Conservation (phyloP, 2,113 vertebrate genomes). For the Falcunculus frontatus region DNA sequence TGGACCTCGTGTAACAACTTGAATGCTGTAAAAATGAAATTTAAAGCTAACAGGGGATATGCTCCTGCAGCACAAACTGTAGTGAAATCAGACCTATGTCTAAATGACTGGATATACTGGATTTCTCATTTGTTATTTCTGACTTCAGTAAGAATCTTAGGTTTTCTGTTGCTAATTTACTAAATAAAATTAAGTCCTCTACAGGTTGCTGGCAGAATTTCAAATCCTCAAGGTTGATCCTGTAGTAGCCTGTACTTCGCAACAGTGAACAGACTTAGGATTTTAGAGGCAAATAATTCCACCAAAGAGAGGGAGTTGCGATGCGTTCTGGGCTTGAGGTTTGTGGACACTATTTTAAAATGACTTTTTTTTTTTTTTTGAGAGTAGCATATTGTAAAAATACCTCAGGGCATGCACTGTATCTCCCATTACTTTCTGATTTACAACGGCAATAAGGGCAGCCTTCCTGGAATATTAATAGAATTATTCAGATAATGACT, state of each 20-base stretch:
- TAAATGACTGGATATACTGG: neutral
- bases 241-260: neutral
- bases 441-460: neutral
- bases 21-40: neutral
- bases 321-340: neutral
- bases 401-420: neutral
- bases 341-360: neutral
- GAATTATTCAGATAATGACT: neutral
- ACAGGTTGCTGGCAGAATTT: neutral
- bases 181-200: neutral
- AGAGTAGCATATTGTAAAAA: neutral
- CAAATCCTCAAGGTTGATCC: neutral
- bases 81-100: neutral
- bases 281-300: neutral
- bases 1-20: neutral
- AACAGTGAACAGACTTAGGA: neutral
- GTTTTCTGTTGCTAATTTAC: neutral
- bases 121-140: neutral
- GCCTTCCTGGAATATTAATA: neutral
- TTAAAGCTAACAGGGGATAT: neutral
- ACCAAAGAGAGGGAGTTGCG: neutral
- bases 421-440: neutral
- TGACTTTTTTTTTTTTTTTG: neutral
- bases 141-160: neutral
- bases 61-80: neutral